Evolutionary conservation across 1,140 invertebrate genomes (phyloP), one percentile per base, ranked within the genome.

Genomic region (Drosophila tani): DNA sequence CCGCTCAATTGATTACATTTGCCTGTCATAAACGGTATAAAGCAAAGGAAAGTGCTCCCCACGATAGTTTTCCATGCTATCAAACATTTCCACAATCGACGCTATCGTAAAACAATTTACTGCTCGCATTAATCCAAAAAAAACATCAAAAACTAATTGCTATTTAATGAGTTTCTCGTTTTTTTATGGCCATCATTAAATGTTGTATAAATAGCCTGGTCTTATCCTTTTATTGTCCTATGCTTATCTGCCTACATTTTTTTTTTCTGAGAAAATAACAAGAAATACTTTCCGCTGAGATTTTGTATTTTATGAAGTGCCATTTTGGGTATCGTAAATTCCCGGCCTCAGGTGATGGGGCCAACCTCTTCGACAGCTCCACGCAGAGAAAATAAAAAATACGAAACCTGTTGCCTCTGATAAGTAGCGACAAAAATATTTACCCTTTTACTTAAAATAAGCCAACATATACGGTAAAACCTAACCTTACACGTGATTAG

Each of bases 131-230:
- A 15, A 11, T 35, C 29, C 29, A 0, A 40, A 40, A 40, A 38
- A 21, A 8, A 35, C 9, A 24, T 43, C 32, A 17, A 53, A 53
- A 35, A 17, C 49, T 56, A 75, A 75, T 75, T 75, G 70, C 29
- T 55, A 56, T 75, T 75, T 75, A 75, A 75, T 75, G 32, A 38
- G 49, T 73, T 68, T 47, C 49, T 38, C 53, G 29, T 57, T 73
- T 71, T 24, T 71, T 59, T 51, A 73, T 50, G 49, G 27, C 38
- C 9, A 41, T 19, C 46, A 38, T 60, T 45, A 59, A 60, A 57
- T 15, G 53, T n/a, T 45, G 51, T 51, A 73, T 43, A 67, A 45
- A 73, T 60, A 73, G 69, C 53, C 15, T 43, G 47, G 19, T 68
- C n/a, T 41, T 53, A 32, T 47, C 11, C 64, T 53, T 73, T 73